Conservation (phyloP, 1,140 invertebrate genomes). For the Polypedilum pembai region DNA sequence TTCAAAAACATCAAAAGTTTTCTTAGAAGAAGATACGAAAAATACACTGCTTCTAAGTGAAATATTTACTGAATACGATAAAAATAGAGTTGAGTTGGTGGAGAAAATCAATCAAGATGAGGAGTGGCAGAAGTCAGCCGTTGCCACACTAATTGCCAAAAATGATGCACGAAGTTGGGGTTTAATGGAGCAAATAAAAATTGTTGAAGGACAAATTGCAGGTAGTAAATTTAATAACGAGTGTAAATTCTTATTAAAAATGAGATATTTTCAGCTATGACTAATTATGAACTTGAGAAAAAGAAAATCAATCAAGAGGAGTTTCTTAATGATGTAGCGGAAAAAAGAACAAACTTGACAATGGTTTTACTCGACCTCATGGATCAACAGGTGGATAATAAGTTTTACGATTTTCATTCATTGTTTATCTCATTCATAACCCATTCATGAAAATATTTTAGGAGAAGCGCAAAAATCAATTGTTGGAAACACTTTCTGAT, state of each 20-base stretch:
- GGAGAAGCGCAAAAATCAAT: constrained; percentile 43
- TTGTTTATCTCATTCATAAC: neutral
- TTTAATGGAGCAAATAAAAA: constrained; percentile 65
- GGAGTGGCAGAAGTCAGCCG: constrained; percentile 63
- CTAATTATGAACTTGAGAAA: constrained; percentile 65
- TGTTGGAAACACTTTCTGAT: constrained; percentile 61
- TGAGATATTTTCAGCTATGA: constrained; percentile 46
- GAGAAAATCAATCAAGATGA: constrained; percentile 55
- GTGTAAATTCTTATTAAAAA: too few species aligned
- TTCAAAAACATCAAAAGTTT: constrained; percentile 36
- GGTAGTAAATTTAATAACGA: neutral
- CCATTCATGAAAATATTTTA: constrained; percentile 34
- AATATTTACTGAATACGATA: constrained; percentile 54
- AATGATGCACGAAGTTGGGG: constrained; percentile 67
- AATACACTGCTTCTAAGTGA: constrained; percentile 51
- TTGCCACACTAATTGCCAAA: constrained; percentile 62
- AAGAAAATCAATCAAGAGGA: constrained; percentile 58
- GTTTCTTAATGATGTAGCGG: constrained; percentile 59
- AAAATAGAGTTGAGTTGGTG: constrained; percentile 50
- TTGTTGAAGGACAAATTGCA: constrained; percentile 68
- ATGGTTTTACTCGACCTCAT: constrained; percentile 62
- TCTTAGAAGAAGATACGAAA: constrained; percentile 48
- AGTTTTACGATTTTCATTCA: neutral
- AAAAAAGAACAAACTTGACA: constrained; percentile 64
- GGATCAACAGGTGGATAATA: constrained; percentile 61